These are phyloP conservation scores for Coregonus clupeaformis DNA, from an alignment of 2,113 vertebrate genomes.

Conservation along the genomic window DNA sequence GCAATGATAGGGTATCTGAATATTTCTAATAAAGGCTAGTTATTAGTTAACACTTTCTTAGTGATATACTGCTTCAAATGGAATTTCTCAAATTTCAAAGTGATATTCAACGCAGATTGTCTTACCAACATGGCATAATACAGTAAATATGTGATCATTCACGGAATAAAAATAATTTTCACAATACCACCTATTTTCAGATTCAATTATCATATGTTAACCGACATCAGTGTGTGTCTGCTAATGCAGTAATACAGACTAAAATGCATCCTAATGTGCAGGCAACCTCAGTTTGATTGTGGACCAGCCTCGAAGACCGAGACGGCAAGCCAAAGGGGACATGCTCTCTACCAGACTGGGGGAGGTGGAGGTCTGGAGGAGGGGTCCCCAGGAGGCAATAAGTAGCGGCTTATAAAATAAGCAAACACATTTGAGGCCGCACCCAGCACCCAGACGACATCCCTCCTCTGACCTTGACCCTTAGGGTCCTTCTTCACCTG, in stretches of 20 bases:
- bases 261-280: constrained; percentile 68
- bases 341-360: constrained; percentile 26
- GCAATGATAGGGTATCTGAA: no score
- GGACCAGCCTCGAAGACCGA: constrained; percentile 50
- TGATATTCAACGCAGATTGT: no score
- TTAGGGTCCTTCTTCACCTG: constrained; percentile 70
- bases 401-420: constrained; percentile 69
- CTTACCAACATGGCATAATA: no score
- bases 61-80: no score
- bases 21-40: no score
- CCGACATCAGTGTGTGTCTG: no score
- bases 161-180: no score
- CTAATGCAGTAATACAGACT: not conserved
- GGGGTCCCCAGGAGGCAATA: constrained; percentile 56
- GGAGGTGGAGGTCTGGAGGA: not conserved
- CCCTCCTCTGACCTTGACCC: constrained; percentile 81
- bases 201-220: no score
- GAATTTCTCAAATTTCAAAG: no score
- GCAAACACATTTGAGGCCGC: constrained; percentile 59
- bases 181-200: no score
- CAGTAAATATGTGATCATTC: no score
- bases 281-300: constrained; percentile 57
- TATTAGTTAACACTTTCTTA: no score
- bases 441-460: constrained; percentile 48
- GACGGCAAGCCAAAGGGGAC: not conserved